phyloP scores from a whole-genome alignment of 2,113 vertebrate species.

The Rhodinocichla rosea region DNA sequence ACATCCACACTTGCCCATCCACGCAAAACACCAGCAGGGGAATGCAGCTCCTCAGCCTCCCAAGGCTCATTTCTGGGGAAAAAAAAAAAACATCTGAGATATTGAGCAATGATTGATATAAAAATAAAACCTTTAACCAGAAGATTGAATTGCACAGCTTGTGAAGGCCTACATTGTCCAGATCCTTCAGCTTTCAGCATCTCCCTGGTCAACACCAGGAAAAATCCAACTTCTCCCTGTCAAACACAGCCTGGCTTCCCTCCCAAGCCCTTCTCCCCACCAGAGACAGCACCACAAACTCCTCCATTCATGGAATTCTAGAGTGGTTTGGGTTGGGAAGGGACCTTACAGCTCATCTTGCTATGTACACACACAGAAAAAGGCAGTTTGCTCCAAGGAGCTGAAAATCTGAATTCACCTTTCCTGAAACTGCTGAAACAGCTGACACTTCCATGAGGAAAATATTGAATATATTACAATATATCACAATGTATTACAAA shows the following conservation, averaged over 20 bases:
- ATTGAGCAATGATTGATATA: neutral
- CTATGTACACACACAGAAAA: neutral
- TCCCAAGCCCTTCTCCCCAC: neutral
- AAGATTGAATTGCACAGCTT: neutral
- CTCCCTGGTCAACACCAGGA: neutral
- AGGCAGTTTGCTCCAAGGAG: neutral
- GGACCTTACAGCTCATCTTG: neutral
- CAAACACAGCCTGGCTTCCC: neutral
- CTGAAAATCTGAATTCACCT: neutral
- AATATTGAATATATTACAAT: neutral
- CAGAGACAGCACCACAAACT: neutral
- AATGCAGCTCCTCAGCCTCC: neutral
- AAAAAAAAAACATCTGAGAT: neutral
- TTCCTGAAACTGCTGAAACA: neutral
- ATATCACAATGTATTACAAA: neutral
- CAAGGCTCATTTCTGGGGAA: neutral
- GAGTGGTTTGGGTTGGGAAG: neutral
- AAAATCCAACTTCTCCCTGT: neutral
- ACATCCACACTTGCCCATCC: neutral
- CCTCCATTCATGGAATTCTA: neutral
- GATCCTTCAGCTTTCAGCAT: neutral
- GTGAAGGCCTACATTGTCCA: accelerated
- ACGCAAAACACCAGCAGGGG: neutral
- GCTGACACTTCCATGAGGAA: neutral
- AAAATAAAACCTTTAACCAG: neutral